Evolutionary conservation across 2,797 vertebrate genomes (phyloP), one percentile per base, ranked within the genome.

Genomic region (Rhyacichthys aspro): DNA sequence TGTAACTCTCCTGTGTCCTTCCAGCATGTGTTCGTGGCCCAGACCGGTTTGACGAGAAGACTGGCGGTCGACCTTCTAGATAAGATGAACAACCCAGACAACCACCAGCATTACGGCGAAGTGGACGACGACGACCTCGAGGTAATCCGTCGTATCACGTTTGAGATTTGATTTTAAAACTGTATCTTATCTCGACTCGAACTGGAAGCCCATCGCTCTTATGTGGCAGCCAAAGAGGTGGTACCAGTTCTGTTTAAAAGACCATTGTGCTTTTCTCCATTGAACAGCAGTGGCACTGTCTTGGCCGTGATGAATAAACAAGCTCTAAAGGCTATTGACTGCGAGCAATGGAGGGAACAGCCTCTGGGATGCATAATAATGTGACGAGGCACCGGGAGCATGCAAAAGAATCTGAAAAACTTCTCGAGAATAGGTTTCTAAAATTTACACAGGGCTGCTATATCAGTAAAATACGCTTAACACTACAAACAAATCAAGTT

Each of bases 81-180:
- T 83, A 98, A 94, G 87, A 93, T 98, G 81, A 98, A 95, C 85
- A 98, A 98, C 81, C 97, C 97, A 1, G 97, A 99, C 72, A 93
- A 94, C 92, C 96, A 96, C 46, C 85, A 94, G 49, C 95, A 93
- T 87, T 97, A 94, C 59, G 68, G 69, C 0, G 96, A 97, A 60
- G 91, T 90, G 0, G 97, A 99, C 0, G 96, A 98, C 0, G 97
- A 98, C 1, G 96, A 99, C 74, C 90, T 97, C 1, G 97, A 99
- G 95, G 97, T 98, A 86, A 91, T 1, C 19, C n/a, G n/a, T n/a
- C n/a, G n/a, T n/a, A n/a, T n/a, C n/a, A n/a, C 7, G 4, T 19
- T 0, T 8, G 8, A 18, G 60, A 16, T 14, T 33, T 36, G 39
- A 59, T 76, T 59, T 47, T 68, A 57, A 28, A 28, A 28, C 23